These are phyloP conservation scores for Orgyia antiqua DNA, from an alignment of 2,888 invertebrate genomes.

Conservation along the genomic window DNA sequence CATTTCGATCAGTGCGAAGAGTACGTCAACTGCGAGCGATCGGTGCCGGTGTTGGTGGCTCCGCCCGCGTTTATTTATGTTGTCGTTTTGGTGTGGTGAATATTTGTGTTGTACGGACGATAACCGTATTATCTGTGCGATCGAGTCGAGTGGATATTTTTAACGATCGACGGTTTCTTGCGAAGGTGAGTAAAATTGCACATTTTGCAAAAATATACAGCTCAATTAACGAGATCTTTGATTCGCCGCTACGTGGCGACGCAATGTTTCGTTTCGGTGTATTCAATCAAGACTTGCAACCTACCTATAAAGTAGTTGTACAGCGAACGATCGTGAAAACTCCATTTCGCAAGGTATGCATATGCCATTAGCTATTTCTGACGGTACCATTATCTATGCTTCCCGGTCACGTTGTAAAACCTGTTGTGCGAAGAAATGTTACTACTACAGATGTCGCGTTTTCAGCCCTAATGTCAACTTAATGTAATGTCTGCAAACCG, in stretches of 20 bases:
- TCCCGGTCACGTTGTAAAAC: constrained; percentile 13
- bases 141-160: constrained; percentile 71
- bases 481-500: constrained; percentile 5
- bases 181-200: constrained; percentile 61
- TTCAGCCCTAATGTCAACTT: constrained; percentile 5
- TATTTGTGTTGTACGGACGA: constrained; percentile 75
- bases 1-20: constrained; percentile 66
- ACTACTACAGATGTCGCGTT: too few species aligned
- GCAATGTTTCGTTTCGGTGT: too few species aligned
- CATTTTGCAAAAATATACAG: constrained; percentile 42
- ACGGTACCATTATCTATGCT: too few species aligned
- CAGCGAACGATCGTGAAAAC: constrained; percentile 27
- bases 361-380: too few species aligned
- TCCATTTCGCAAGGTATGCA: constrained; percentile 1
- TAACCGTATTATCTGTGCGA: constrained; percentile 75
- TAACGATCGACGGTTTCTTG: constrained; percentile 57
- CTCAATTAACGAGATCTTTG: constrained; percentile 39
- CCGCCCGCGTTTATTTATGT: constrained; percentile 73
- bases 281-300: too few species aligned
- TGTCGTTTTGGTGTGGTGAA: constrained; percentile 77
- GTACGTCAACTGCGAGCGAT: constrained; percentile 51
- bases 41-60: constrained; percentile 47
- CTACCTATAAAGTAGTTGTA: too few species aligned
- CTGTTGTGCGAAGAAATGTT: constrained; percentile 15
- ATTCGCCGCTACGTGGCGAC: constrained; percentile 64